Base-by-base conservation (phyloP, 2,888 invertebrate genomes). In the Metallyticus violacea region DNA sequence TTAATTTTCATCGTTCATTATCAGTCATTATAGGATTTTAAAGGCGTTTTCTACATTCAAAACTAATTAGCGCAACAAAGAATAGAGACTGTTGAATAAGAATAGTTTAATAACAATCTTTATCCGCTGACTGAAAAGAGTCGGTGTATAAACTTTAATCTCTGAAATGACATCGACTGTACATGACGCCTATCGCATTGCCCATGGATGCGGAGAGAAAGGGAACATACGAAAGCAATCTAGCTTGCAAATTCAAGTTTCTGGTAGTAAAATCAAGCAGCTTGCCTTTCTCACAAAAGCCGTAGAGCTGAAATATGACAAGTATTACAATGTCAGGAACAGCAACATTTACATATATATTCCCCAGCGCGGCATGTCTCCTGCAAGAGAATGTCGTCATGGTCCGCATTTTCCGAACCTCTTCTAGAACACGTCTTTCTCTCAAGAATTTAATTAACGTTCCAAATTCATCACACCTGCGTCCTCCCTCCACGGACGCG, bases 371-470 rank as follows among this genome's bases (percentile, higher is more conserved):
- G 40, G 40, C 9, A 62, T 62, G 40, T 62, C 40, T 62, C 40
- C 40, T 62, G 40, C 40, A n/a, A n/a, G n/a, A n/a, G n/a, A n/a
- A n/a, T n/a, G n/a, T n/a, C n/a, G n/a, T n/a, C n/a, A 62, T 62
- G 40, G 40, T 62, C 40, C 22, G 40, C 40, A 62, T 62, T 62
- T 62, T 62, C 40, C 40, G 40, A 62, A 62, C 40, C 40, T 62
- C 40, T 62, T 62, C 9, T 4, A 22, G 40, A 62, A 62, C 40
- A 62, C 40, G 40, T 15, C 40, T 62, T 62, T 62, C 40, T 62
- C 82, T 76, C 82, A 82, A 82, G 62, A 82, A 82, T 82, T 82
- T 82, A 82, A 82, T 82, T 82, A 82, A 82, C 82, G 76, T 82
- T 82, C 26, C 82, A 40, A 82, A 82, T 82, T 82, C 26, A 82